phyloP scores from a whole-genome alignment of 2,888 invertebrate genomes.

The Omphaloscelis lunosa region DNA sequence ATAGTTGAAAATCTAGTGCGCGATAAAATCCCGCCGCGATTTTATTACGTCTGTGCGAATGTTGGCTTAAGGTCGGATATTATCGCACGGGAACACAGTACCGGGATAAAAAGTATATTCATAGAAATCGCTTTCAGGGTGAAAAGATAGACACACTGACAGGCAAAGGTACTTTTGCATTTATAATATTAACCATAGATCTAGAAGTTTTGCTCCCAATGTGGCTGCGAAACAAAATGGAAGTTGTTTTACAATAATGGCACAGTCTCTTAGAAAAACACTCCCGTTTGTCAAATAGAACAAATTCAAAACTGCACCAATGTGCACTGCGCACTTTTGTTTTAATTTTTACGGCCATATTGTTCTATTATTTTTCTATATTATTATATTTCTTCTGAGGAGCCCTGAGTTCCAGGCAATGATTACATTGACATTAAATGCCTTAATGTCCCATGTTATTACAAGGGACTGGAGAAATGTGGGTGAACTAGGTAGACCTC shows the following conservation, averaged over 20 bases:
- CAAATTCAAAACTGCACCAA: neutral
- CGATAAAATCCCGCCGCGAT: no score
- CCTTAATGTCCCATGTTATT: neutral
- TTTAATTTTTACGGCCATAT: neutral
- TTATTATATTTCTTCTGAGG: neutral
- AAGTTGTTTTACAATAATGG: no score
- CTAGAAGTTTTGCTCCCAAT: no score
- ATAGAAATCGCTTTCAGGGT: neutral
- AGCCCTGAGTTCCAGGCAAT: neutral
- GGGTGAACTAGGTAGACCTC: neutral
- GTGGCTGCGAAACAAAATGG: neutral
- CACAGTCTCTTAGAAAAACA: no score
- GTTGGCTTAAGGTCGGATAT: no score
- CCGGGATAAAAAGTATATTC: no score
- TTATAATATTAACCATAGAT: no score
- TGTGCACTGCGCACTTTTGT: neutral
- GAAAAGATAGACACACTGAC: no score
- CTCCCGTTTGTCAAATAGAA: neutral
- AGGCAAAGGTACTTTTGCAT: no score
- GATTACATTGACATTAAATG: neutral
- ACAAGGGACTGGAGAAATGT: neutral
- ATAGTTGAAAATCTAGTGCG: no score
- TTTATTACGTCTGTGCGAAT: no score
- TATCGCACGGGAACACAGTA: no score
- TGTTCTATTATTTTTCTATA: neutral